A percentile compares a stretch with the other conserved stretches of the same genome.
Conservation (phyloP, 2,797 vertebrate genomes). For the Hippoglossus hippoglossus region DNA sequence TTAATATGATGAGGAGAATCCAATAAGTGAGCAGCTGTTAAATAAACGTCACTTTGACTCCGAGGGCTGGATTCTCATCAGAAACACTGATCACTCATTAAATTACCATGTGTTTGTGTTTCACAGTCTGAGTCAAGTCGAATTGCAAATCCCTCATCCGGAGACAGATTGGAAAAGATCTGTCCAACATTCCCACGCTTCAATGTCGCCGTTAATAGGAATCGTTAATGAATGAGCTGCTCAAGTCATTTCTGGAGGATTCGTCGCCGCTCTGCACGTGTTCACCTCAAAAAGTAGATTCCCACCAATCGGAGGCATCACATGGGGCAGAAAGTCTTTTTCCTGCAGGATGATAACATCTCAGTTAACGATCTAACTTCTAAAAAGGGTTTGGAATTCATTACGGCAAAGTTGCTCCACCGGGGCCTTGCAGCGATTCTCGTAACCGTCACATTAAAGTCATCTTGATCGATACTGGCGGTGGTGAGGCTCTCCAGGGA, state of each 20-base stretch:
- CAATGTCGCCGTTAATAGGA: slow-evolving; percentile 27
- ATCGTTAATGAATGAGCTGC: slow-evolving; percentile 21
- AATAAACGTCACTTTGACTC: background rate
- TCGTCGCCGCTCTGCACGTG: too few species aligned
- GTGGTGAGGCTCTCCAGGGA: slow-evolving; percentile 25
- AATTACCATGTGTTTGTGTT: slow-evolving; percentile 58
- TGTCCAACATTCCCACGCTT: slow-evolving; percentile 13
- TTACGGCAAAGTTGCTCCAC: background rate
- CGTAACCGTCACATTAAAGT: slow-evolving; percentile 23
- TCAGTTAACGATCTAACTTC: background rate
- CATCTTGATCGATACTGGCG: slow-evolving; percentile 17
- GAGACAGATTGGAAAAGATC: slow-evolving; percentile 53
- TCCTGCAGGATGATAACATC: background rate
- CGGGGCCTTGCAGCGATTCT: background rate
- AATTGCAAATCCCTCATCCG: slow-evolving; percentile 57
- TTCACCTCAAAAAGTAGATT: too few species aligned
- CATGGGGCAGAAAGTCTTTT: too few species aligned
- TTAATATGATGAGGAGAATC: background rate
- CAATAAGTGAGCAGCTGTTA: too few species aligned
- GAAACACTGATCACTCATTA: slow-evolving; percentile 24
- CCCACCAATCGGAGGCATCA: too few species aligned
- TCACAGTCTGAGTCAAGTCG: slow-evolving; percentile 52
- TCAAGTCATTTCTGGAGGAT: too few species aligned
- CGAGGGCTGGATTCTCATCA: slow-evolving; percentile 23
- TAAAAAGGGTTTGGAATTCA: background rate